Evolutionary conservation across 2,888 invertebrate genomes (phyloP).

Genomic region (Xylophagus ater): DNA sequence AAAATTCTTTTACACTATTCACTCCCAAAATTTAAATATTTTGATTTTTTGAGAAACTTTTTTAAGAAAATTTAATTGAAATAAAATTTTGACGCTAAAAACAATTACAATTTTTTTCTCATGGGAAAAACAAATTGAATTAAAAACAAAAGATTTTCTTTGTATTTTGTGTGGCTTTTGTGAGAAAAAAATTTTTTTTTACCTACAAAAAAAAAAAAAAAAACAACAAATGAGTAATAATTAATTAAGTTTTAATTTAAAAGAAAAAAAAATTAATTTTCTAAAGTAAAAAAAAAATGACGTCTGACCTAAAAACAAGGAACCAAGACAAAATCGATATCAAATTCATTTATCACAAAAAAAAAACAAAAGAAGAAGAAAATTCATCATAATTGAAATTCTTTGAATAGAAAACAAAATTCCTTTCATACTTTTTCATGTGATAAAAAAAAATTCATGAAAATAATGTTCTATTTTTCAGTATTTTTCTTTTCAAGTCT

Average conservation of each 20-base stretch:
- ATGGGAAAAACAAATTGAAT: background rate
- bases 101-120: too few species aligned
- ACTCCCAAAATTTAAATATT: too few species aligned
- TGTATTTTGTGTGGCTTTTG: constrained; percentile 1
- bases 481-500: too few species aligned
- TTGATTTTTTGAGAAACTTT: too few species aligned
- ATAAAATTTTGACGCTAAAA: too few species aligned
- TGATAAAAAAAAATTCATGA: too few species aligned
- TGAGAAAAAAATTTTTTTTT: constrained; percentile 2
- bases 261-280: background rate
- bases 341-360: constrained; percentile 9
- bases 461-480: too few species aligned
- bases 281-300: constrained; percentile 8
- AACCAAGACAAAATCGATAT: constrained; percentile 17
- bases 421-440: background rate
- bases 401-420: background rate
- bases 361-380: background rate
- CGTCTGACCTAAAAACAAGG: constrained; percentile 16
- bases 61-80: too few species aligned
- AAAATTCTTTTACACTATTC: too few species aligned
- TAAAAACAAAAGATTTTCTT: background rate
- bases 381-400: background rate
- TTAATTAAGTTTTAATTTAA: background rate
- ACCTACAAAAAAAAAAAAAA: background rate
- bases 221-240: background rate